Percentiles rank a stretch among this genome's conserved stretches.
phyloP scores from a whole-genome alignment of 2,113 vertebrate genomes.

The Rhizomys pruinosus region DNA sequence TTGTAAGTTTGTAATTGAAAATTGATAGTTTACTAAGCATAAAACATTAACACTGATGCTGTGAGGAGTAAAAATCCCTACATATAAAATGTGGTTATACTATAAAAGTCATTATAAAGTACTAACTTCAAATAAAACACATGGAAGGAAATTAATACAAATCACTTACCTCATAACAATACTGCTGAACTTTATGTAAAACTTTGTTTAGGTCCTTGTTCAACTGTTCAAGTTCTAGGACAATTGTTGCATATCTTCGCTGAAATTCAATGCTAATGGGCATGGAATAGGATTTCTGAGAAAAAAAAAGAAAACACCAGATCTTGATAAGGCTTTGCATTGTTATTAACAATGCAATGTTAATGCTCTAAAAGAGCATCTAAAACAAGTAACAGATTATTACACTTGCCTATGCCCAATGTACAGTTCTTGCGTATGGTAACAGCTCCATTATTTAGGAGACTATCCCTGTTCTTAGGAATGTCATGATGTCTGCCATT shows the following conservation, averaged over 20 bases:
- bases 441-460: background rate
- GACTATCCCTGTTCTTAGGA: background rate
- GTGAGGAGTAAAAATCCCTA: background rate
- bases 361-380: conserved; percentile 2
- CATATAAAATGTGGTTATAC: background rate
- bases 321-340: background rate
- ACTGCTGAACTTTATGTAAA: conserved; percentile 97
- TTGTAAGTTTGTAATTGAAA: conserved; percentile 20
- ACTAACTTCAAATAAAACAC: background rate
- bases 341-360: conserved; percentile 50
- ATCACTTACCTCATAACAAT: conserved; percentile 93
- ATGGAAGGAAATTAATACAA: background rate
- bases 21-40: background rate
- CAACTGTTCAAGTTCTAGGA: conserved; percentile 96
- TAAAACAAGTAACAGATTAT: background rate
- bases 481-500: background rate
- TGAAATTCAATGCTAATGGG: conserved; percentile 96
- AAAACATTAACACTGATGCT: background rate
- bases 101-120: background rate
- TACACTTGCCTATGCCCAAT: background rate
- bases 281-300: conserved; percentile 97
- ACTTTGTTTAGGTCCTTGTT: conserved; percentile 99
- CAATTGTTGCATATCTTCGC: conserved; percentile 95
- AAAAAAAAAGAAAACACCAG: conserved; percentile 48
- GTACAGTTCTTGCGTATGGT: background rate